These are phyloP conservation scores for Stylophora pistillata DNA, from an alignment of 64 coral and sea anemone species.

Conservation along the genomic window DNA sequence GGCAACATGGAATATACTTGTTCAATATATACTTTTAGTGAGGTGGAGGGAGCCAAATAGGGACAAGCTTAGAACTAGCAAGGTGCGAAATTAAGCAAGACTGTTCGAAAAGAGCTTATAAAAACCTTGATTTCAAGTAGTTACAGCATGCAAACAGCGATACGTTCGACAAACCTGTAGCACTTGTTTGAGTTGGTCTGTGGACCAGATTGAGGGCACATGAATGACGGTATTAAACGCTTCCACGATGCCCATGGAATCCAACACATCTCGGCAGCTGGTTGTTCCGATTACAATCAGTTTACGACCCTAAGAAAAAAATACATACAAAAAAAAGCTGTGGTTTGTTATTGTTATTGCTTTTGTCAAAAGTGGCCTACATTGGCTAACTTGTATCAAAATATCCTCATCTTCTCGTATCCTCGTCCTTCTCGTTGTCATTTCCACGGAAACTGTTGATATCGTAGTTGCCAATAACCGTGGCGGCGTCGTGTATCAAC, in stretches of 20 bases:
- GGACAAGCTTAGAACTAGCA: no score
- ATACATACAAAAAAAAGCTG: neutral
- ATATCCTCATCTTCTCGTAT: neutral
- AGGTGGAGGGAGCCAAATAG: no score
- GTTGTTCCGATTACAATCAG: conserved; percentile 96
- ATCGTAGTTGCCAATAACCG: no score
- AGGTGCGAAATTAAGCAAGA: no score
- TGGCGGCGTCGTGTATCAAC: no score
- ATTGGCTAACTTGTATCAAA: neutral
- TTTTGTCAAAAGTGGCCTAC: neutral
- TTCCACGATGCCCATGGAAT: conserved; percentile 91
- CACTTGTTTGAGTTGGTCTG: conserved; percentile 65
- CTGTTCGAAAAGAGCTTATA: no score
- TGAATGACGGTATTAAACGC: conserved; percentile 91
- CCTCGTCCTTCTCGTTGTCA: neutral
- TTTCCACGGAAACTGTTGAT: no score
- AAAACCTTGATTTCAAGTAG: no score
- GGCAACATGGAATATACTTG: no score
- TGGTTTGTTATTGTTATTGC: neutral
- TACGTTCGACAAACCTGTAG: conserved; percentile 82
- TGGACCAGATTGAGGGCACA: conserved; percentile 63
- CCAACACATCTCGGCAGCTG: conserved; percentile 80
- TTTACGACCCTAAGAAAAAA: conserved; percentile 67
- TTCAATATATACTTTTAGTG: no score
- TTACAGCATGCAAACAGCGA: no score